These are phyloP conservation scores for Dunckerocampus dactyliophorus DNA, from an alignment of 2,113 vertebrate species.

Conservation along the genomic window DNA sequence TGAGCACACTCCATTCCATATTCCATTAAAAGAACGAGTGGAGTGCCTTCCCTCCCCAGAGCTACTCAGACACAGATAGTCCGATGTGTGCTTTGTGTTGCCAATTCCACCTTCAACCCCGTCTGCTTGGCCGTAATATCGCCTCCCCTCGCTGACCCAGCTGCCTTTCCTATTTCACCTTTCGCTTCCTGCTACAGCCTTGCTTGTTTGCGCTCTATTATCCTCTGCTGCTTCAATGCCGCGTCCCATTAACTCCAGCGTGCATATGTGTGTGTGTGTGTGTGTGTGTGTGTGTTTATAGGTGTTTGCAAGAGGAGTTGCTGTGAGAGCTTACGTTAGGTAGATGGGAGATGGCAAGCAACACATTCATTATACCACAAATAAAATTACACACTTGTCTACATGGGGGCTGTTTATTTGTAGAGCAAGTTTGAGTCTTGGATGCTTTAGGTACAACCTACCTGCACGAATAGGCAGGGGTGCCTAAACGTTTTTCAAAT, in stretches of 20 bases:
- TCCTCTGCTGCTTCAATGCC: constrained; percentile 46
- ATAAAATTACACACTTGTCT: not conserved
- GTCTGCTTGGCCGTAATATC: constrained; percentile 3
- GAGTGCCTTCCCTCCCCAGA: too few relatives aligned
- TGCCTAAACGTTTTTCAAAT: too few relatives aligned
- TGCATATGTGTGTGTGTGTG: constrained; percentile 8
- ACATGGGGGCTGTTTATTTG: too few relatives aligned
- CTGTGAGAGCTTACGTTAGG: not conserved
- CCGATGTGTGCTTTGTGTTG: not conserved
- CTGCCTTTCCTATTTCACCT: constrained; percentile 17
- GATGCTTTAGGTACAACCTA: too few relatives aligned
- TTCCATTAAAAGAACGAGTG: constrained; percentile 10
- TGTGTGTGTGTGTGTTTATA: constrained; percentile 5
- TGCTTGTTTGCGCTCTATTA: constrained; percentile 63
- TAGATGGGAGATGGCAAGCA: constrained; percentile 38
- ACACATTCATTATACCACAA: not conserved
- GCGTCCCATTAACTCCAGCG: constrained; percentile 48
- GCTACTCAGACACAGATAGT: too few relatives aligned
- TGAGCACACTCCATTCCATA: too few relatives aligned
- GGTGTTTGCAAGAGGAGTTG: not conserved
- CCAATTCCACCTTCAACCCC: constrained; percentile 23
- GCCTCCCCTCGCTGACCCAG: constrained; percentile 21
- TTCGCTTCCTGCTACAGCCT: constrained; percentile 19
- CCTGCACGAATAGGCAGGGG: too few relatives aligned
- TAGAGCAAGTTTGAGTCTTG: too few relatives aligned